Evolutionary conservation across 2,113 vertebrate species (phyloP), one percentile per base, ranked within the genome.

Genomic region (Gila orcuttii): DNA sequence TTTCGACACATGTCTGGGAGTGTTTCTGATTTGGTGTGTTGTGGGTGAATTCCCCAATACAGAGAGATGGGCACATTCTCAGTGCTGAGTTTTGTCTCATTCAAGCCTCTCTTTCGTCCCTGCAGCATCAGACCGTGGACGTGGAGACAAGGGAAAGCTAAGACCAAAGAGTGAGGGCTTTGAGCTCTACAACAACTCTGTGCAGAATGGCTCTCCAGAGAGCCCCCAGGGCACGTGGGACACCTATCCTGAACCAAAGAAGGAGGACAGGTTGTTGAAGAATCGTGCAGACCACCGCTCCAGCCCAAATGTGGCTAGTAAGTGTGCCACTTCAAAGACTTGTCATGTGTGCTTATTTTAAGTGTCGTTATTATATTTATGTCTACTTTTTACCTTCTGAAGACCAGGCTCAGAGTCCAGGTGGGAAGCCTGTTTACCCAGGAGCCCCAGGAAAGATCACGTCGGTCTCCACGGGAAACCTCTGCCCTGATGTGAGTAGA

Each of bases 141-240:
- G 95, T 45, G 97, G 95, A 45, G 97, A 97, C 91, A 96, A 97
- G 90, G 98, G 97, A 76, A 99, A 97, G 90, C 91, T 96, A 79
- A 96, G 98, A 90, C 98, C 98, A 87, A 99, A 99, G 96, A 99
- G 98, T 42, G 98, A 99, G 92, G 98, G 98, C 31, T 99, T 99
- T 42, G 98, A 99, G 93, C 93, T 99, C 74, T 99, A 99, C 77
- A 97, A 96, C 82, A 99, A 92, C 92, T 95, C 97, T 0, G 96
- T 96, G 82, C 97, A 96, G 89, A 99, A 97, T 74, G 98, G 97
- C 68, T 98, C 97, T 1, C 97, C 97, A 0, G 98, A 99, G 94
- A 97, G 96, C 88, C 97, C 98, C 8, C 97, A 95, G 93, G 93
- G 95, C 19, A 93, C 95, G 0, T 99, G 98, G 98, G 96, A 97